Conservation (phyloP, 2,888 invertebrate species). For the Lochmaea capreae region DNA sequence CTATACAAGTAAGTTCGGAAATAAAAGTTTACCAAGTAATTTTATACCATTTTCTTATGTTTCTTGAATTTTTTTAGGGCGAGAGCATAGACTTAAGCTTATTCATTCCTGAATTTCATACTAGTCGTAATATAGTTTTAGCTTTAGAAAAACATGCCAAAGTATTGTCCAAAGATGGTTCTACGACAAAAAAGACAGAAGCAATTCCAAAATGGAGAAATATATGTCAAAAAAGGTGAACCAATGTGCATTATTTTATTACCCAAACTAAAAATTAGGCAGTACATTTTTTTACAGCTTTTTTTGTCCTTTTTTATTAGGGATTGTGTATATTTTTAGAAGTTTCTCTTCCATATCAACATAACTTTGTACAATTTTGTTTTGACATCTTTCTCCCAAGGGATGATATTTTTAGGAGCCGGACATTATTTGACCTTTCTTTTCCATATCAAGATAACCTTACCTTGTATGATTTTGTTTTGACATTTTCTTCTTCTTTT, state of each 20-base stretch:
- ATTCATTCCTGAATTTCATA: conserved; percentile 92
- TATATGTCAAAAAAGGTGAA: conserved; percentile 75
- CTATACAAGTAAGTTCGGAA: conserved; percentile 77
- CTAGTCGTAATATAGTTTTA: conserved; percentile 83
- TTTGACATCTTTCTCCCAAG: no score
- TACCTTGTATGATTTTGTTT: no score
- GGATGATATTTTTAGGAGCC: no score
- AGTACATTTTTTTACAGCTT: no score
- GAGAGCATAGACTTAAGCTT: conserved; percentile 92
- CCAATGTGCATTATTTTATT: not conserved
- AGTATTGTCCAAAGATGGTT: conserved; percentile 81
- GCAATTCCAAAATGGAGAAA: conserved; percentile 81
- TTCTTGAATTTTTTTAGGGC: conserved; percentile 71
- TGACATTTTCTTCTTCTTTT: no score
- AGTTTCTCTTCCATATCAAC: no score
- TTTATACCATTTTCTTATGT: conserved; percentile 5
- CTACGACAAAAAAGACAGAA: conserved; percentile 69
- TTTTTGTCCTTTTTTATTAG: no score
- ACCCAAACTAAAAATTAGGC: not conserved
- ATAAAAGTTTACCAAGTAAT: not conserved
- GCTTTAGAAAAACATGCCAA: conserved; percentile 91
- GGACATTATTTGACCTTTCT: no score
- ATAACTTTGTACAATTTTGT: no score
- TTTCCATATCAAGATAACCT: no score
- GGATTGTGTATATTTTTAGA: no score